A percentile compares a stretch with the other conserved stretches of the same genome.
These are phyloP conservation scores for Rhombomys opimus DNA, from an alignment of 2,113 vertebrate species.

Conservation along the genomic window DNA sequence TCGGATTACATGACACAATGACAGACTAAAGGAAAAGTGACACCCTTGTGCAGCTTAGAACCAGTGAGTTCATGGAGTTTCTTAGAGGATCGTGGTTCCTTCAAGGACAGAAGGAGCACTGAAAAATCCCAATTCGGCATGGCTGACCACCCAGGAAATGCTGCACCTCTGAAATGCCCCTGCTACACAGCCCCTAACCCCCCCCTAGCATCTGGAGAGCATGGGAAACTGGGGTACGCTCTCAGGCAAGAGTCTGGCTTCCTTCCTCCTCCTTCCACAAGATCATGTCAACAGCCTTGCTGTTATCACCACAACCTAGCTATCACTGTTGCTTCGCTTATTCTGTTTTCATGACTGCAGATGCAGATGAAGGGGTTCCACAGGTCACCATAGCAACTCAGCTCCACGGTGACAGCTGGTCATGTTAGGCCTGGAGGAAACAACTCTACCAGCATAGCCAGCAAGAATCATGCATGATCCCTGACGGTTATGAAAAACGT, in stretches of 20 bases:
- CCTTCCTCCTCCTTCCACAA: not conserved
- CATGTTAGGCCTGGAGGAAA: not conserved
- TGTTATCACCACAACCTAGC: not conserved
- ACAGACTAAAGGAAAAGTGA: not conserved
- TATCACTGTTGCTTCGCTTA: not conserved
- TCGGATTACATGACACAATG: not conserved
- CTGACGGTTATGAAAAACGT: not conserved
- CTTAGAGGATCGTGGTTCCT: not conserved
- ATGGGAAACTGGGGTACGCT: not conserved
- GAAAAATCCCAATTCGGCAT: not conserved
- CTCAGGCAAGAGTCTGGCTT: not conserved
- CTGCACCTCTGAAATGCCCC: not conserved
- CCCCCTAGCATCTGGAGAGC: not conserved
- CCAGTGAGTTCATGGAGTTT: not conserved
- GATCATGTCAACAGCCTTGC: not conserved
- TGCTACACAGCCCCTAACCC: not conserved
- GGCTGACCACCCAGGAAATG: not conserved
- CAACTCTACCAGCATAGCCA: not conserved
- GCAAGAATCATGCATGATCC: not conserved
- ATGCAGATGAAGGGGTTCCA: not conserved
- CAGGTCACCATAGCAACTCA: not conserved
- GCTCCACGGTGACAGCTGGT: not conserved
- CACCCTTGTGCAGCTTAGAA: not conserved
- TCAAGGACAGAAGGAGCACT: not conserved
- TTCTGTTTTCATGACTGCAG: not conserved